Evolutionary conservation across 2,888 invertebrate genomes (phyloP).

Genomic region (Spilosoma lubricipeda): DNA sequence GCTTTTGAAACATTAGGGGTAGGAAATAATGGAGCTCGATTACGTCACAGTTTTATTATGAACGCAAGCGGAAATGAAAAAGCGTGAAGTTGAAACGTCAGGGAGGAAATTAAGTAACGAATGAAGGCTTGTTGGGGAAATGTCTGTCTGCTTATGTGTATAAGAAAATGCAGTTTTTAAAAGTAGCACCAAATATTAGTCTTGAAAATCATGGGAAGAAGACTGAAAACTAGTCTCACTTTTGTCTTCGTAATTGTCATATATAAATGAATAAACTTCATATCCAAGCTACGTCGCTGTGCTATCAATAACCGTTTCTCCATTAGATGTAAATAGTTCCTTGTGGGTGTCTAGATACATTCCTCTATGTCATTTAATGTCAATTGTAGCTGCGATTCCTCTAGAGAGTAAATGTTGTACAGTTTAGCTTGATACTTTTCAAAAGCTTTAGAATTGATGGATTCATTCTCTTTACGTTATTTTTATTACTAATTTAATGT

Average conservation of each 20-base stretch:
- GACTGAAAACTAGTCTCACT: not conserved
- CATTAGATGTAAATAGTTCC: not conserved
- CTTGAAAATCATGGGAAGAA: not conserved
- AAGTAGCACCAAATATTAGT: not conserved
- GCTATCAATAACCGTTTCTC: too few species aligned
- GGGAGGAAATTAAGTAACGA: conserved; percentile 28
- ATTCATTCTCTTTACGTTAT: not conserved
- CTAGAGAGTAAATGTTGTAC: not conserved
- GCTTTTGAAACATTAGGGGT: conserved; percentile 13
- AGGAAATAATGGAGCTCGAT: conserved; percentile 24
- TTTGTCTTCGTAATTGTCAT: not conserved
- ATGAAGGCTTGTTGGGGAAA: not conserved
- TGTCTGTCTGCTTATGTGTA: not conserved
- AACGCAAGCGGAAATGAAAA: conserved; percentile 35
- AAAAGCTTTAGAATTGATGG: not conserved
- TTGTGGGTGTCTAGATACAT: not conserved
- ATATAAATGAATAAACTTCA: not conserved
- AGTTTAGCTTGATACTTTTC: not conserved
- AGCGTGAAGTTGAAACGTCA: conserved; percentile 24
- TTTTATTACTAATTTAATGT: not conserved
- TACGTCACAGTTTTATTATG: conserved; percentile 28
- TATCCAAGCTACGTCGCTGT: not conserved
- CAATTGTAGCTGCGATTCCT: not conserved
- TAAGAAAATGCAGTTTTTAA: not conserved
- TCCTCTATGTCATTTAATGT: not conserved